Evolutionary conservation across 1,140 invertebrate species (phyloP), one percentile per base, ranked within the genome.

Genomic region (Lucilia sericata): DNA sequence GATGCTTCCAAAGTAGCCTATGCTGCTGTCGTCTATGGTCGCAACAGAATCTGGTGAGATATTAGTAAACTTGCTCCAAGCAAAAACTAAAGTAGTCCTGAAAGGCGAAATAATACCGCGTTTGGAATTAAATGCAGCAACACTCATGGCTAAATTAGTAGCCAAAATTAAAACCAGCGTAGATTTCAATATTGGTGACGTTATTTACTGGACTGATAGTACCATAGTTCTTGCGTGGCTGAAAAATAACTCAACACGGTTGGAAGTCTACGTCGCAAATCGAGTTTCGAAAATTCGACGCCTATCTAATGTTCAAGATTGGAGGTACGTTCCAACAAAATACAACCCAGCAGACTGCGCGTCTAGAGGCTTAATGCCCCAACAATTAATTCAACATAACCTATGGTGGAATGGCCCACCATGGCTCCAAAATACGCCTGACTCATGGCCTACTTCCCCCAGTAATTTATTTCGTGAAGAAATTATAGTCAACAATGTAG

Each of bases 221-320:
- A 88, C 83, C 17, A 87, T 91, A 19, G 87, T 86, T 2, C 84
- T 92, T 9, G 42, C 83, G 14, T 92, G 91, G 91, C 83, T 92
- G 5, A 60, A 83, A 82, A 84, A 78, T 17, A 34, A 85, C 34
- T 74, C 88, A 8, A 83, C 84, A 12, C 83, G 75, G 51, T 89
- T 86, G 86, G 87, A 89, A 86, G 86, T 85, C 17, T 91, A 89
- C 84, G 87, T 91, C 10, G 87, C 86, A 25, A 91, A 92, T 85
- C 82, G 89, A 82, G 88, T 91, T 7, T 51, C 85, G 13, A 80
- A 89, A 84, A 90, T 92, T 78, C 82, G 74, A 90, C 0, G 84
- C n/a, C 21, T 82, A 82, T 49, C 9, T 19, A 3, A 84, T 85
- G 83, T 86, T 88, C 13, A 91, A 90, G 30, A 75, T 30, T 75